Evolutionary conservation across 2,797 vertebrate genomes (phyloP).

Genomic region (Perodicticus potto): DNA sequence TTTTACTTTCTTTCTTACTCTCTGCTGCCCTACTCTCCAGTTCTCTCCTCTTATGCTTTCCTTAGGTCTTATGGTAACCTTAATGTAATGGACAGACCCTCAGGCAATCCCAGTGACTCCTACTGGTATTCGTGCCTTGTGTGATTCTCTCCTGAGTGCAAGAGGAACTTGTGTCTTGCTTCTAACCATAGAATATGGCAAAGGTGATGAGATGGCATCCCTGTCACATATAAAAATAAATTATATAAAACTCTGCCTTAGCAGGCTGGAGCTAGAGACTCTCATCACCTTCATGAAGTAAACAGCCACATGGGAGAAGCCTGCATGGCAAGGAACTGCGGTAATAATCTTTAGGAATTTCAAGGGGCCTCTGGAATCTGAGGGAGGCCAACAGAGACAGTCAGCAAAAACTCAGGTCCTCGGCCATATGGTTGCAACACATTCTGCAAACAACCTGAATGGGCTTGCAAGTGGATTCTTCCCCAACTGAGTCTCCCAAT

Average conservation of each 20-base stretch:
- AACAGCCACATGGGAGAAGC: background rate
- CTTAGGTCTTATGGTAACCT: background rate
- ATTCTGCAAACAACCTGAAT: background rate
- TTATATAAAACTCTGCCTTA: conserved; percentile 9
- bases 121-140: background rate
- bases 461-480: background rate
- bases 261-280: background rate
- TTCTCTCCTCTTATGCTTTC: background rate
- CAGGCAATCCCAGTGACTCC: background rate
- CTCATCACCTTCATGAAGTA: background rate
- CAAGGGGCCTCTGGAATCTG: background rate
- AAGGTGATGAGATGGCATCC: background rate
- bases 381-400: background rate
- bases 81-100: background rate
- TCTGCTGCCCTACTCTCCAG: background rate
- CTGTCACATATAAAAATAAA: background rate
- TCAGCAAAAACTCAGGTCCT: conserved; percentile 6
- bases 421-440: background rate
- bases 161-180: background rate
- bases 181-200: background rate
- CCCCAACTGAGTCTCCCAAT: background rate
- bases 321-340: background rate
- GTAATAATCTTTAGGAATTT: background rate
- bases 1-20: conserved; percentile 12
- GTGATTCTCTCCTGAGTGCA: background rate